Evolutionary conservation across 2,888 invertebrate genomes (phyloP).

Genomic region (Athalia cordata): DNA sequence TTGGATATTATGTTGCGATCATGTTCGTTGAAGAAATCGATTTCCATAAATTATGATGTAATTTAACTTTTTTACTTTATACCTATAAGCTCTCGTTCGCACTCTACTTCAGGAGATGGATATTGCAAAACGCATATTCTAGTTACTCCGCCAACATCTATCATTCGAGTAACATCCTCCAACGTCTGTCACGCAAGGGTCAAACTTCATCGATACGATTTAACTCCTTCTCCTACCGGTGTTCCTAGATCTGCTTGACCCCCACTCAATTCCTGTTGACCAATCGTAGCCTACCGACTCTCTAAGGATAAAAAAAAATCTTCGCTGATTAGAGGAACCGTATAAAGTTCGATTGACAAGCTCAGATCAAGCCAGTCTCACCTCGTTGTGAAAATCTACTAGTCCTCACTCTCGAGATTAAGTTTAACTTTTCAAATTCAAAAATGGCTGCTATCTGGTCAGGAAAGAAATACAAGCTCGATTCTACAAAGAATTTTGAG

Average conservation of each 20-base stretch:
- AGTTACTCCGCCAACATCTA: too few species aligned
- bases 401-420: background rate
- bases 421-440: slow-evolving; percentile 14
- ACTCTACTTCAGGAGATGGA: too few species aligned
- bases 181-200: slow-evolving; percentile 6
- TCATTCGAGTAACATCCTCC: too few species aligned
- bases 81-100: too few species aligned
- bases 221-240: background rate
- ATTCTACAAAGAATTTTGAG: slow-evolving; percentile 88
- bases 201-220: slow-evolving; percentile 33
- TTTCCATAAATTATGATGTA: too few species aligned
- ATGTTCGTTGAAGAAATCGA: too few species aligned
- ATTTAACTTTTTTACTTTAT: too few species aligned
- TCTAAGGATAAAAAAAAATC: slow-evolving; percentile 3
- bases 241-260: slow-evolving; percentile 19
- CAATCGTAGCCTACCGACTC: background rate
- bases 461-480: slow-evolving; percentile 89
- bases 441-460: slow-evolving; percentile 63
- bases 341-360: slow-evolving; percentile 20
- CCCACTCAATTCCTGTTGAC: slow-evolving; percentile 9
- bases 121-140: too few species aligned
- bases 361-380: slow-evolving; percentile 15
- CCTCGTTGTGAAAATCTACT: slow-evolving; percentile 24
- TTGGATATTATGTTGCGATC: too few species aligned
- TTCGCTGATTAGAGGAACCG: slow-evolving; percentile 33